Percentiles rank a stretch among this genome's conserved stretches.
phyloP scores from a whole-genome alignment of 2,113 vertebrate genomes.

The Oenanthe melanoleuca region DNA sequence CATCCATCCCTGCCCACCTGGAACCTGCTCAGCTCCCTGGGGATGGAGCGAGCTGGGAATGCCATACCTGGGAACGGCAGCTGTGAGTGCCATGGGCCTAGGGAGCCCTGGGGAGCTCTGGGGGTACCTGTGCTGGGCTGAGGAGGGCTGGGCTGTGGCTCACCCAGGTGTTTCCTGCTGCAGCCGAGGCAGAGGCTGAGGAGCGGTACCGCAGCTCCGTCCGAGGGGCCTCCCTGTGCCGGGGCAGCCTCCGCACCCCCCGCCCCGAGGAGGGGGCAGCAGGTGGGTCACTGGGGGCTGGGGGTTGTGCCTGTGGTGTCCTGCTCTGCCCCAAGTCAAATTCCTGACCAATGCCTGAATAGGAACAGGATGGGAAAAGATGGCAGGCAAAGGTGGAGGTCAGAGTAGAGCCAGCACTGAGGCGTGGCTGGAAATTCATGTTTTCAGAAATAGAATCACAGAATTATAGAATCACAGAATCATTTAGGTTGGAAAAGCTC shows the following conservation, averaged over 20 bases:
- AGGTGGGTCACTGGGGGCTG: slow-evolving; percentile 55
- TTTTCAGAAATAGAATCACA: not conserved
- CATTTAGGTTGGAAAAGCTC: not conserved
- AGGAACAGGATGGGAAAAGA: rapidly evolving
- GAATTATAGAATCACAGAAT: not conserved
- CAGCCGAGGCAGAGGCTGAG: slow-evolving; percentile 78
- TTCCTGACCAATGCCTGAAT: not conserved
- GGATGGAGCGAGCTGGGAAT: not conserved
- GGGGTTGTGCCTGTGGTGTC: not conserved
- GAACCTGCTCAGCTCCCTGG: not conserved
- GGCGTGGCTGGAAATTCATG: not conserved
- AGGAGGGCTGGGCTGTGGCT: not conserved
- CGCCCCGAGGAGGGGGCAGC: slow-evolving; percentile 82
- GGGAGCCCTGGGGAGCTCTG: not conserved
- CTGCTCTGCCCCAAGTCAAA: not conserved
- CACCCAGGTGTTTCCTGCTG: not conserved
- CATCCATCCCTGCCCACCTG: not conserved
- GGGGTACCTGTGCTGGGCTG: not conserved
- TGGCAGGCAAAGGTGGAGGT: not conserved
- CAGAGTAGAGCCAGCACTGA: not conserved
- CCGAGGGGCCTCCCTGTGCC: slow-evolving; percentile 79
- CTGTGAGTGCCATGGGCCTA: rapidly evolving
- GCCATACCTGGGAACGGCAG: not conserved
- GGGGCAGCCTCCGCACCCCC: slow-evolving; percentile 79
- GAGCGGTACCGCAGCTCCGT: slow-evolving; percentile 86